A percentile compares a stretch with the other conserved stretches of the same genome.
These are phyloP conservation scores for Atrina japonica DNA, from an alignment of 2,888 invertebrate species.

Conservation along the genomic window DNA sequence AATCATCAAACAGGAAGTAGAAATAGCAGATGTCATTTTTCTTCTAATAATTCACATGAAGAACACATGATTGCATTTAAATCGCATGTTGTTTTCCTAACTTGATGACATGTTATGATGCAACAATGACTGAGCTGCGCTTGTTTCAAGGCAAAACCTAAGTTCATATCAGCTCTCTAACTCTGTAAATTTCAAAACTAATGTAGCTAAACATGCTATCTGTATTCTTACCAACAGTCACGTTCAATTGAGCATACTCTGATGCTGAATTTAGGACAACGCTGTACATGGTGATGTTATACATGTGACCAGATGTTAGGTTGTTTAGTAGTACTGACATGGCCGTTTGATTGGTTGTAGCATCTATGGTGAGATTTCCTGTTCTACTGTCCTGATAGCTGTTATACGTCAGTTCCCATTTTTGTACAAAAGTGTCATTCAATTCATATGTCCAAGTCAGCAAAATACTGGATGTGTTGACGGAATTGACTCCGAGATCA, in stretches of 20 bases:
- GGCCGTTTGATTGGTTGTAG: slow-evolving; percentile 35
- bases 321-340: slow-evolving; percentile 34
- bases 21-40: no score
- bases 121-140: no score
- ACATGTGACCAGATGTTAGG: slow-evolving; percentile 62
- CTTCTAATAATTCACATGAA: no score
- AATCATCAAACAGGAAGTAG: no score
- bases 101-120: no score
- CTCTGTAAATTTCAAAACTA: neutral
- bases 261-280: slow-evolving; percentile 54
- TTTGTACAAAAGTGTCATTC: slow-evolving; percentile 53
- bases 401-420: slow-evolving; percentile 55
- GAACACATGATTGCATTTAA: no score
- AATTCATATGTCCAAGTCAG: slow-evolving; percentile 60
- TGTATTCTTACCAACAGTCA: slow-evolving; percentile 61
- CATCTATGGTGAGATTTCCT: slow-evolving; percentile 37
- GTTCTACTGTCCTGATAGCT: slow-evolving; percentile 29
- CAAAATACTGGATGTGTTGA: slow-evolving; percentile 50
- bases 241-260: slow-evolving; percentile 32
- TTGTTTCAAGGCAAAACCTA: no score
- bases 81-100: no score
- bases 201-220: neutral
- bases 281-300: slow-evolving; percentile 56
- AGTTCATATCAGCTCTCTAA: no score
- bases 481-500: slow-evolving; percentile 29